Base-by-base conservation (phyloP, 2,888 invertebrate species). In the Drosophila tanythrix region DNA sequence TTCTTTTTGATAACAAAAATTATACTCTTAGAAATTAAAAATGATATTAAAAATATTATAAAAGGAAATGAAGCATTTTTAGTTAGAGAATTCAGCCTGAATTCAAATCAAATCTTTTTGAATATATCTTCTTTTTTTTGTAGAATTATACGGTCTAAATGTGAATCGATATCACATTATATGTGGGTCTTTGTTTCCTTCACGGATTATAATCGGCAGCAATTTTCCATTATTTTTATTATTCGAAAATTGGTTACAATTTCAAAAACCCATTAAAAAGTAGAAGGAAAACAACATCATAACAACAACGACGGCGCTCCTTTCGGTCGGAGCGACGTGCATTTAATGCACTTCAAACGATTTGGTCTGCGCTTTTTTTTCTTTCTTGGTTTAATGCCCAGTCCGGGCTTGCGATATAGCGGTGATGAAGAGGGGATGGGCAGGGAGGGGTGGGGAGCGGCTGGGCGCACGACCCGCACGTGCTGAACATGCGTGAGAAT, bases 401-500 rank as follows among this genome's bases (percentile, higher is more conserved):
- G 27, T 31, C 57, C 51, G 46, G 55, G 36, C n/a, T 29, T 25
- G 18, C 38, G 38, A 15, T 15, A 21, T 0, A 8, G 11, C 5
- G n/a, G 21, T 21, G n/a, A 3, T 3, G 38, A 2, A 29, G 21
- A 21, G 38, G 3, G 2, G 11, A 10, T 1, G 18, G 11, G 4
- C 25, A 1, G 33, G 36, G 21, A 29, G 29, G 18, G 15, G 21
- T 25, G 29, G 18, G 15, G 27, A 25, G n/a, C 21, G 35, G 31
- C n/a, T 38, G 21, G 83, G 79, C 91, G 89, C 87, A 81, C 89
- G 92, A 81, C 81, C 86, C 86, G 92, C 93, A 93, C 93, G 93
- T 93, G 93, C 79, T 83, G 83, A 91, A 86, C 89, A 85, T 91
- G 92, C 93, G 93, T 93, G 93, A 93, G 93, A 93, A 93, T 89